Conservation (phyloP, 2,888 invertebrate species). For the Tromatobia lineatoria region DNA sequence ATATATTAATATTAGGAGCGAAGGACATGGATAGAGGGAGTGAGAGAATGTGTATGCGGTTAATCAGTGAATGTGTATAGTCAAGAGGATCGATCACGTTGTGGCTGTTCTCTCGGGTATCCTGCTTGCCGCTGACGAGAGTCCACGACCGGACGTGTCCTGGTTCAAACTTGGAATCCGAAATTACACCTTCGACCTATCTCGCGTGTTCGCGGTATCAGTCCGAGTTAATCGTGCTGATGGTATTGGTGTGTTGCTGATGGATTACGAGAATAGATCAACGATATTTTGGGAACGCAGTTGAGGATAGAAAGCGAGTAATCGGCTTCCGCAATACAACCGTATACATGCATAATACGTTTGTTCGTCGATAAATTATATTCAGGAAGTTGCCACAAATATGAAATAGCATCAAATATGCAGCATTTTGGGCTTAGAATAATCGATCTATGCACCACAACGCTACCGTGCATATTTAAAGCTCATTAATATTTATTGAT, state of each 20-base stretch:
- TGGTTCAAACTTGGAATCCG: slow-evolving; percentile 59
- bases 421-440: neutral
- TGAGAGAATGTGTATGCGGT: slow-evolving; percentile 31
- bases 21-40: slow-evolving; percentile 5
- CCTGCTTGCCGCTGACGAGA: slow-evolving; percentile 23
- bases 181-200: slow-evolving; percentile 67
- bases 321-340: slow-evolving; percentile 12
- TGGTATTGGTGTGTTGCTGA: slow-evolving; percentile 51
- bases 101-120: slow-evolving; percentile 33
- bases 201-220: slow-evolving; percentile 40
- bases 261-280: slow-evolving; percentile 60
- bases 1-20: slow-evolving; percentile 26
- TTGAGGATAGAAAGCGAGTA: neutral
- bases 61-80: slow-evolving; percentile 45
- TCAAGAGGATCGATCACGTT: slow-evolving; percentile 53
- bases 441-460: neutral
- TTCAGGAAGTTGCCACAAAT: slow-evolving; percentile 1
- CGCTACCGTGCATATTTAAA: neutral
- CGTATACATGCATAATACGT: neutral
- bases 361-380: neutral
- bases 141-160: slow-evolving; percentile 50
- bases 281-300: slow-evolving; percentile 41
- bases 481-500: neutral
- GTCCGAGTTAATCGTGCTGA: slow-evolving; percentile 24
- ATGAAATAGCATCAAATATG: neutral